These are phyloP conservation scores for Parascotia fuliginaria DNA, from an alignment of 2,888 invertebrate species.

Conservation along the genomic window DNA sequence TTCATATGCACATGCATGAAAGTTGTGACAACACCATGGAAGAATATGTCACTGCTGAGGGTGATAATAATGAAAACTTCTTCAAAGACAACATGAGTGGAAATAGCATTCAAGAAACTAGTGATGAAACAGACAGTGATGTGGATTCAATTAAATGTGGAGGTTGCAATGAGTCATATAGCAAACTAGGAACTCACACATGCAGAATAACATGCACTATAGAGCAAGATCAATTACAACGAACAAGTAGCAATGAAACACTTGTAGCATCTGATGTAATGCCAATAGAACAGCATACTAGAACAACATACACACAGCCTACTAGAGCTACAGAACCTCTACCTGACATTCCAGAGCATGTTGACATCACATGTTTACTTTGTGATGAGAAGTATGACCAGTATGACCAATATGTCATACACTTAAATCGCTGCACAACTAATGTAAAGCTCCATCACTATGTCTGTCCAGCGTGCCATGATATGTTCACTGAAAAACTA, in stretches of 20 bases:
- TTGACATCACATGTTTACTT: slow-evolving; percentile 73
- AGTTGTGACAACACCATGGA: slow-evolving; percentile 58
- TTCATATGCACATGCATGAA: slow-evolving; percentile 74
- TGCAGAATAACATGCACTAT: slow-evolving; percentile 77
- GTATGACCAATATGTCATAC: slow-evolving; percentile 72
- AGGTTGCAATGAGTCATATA: slow-evolving; percentile 73
- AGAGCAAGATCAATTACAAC: slow-evolving; percentile 69
- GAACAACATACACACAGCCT: slow-evolving; percentile 26
- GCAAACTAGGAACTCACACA: slow-evolving; percentile 68
- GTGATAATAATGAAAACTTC: slow-evolving; percentile 72
- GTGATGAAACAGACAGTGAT: slow-evolving; percentile 81
- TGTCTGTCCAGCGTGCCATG: slow-evolving; percentile 80
- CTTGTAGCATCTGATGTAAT: slow-evolving; percentile 71
- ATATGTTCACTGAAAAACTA: slow-evolving; percentile 72
- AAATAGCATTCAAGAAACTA: slow-evolving; percentile 60
- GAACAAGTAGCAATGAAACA: slow-evolving; percentile 76
- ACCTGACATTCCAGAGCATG: slow-evolving; percentile 43
- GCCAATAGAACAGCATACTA: slow-evolving; percentile 36
- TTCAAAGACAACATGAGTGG: slow-evolving; percentile 52
- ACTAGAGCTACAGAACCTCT: slow-evolving; percentile 44
- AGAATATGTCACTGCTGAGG: slow-evolving; percentile 57
- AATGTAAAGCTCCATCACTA: slow-evolving; percentile 79
- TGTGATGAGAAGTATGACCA: slow-evolving; percentile 75
- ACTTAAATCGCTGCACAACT: slow-evolving; percentile 76
- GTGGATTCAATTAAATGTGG: slow-evolving; percentile 80